Evolutionary conservation across 2,888 invertebrate species (phyloP).

Genomic region (Heliconius charithonia): DNA sequence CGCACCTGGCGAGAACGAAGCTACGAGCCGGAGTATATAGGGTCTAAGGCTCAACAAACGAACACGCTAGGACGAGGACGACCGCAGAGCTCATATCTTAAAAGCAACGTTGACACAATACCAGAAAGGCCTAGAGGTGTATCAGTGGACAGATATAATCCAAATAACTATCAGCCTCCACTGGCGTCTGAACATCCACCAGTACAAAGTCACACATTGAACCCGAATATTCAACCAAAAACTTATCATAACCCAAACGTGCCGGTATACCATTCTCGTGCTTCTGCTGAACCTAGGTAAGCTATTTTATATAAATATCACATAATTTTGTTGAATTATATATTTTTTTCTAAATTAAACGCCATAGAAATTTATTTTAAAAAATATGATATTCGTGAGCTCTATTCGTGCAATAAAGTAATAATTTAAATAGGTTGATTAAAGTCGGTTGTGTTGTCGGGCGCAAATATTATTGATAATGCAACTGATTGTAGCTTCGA

Average conservation of each 20-base stretch:
- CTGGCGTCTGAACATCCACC: slow-evolving; percentile 71
- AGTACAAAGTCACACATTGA: slow-evolving; percentile 78
- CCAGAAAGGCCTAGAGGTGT: slow-evolving; percentile 73
- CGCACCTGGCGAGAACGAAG: slow-evolving; percentile 77
- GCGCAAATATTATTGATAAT: too few species aligned
- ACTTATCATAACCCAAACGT: slow-evolving; percentile 76
- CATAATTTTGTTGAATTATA: background rate
- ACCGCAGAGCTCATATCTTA: slow-evolving; percentile 70
- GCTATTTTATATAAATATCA: background rate
- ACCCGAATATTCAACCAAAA: slow-evolving; percentile 65
- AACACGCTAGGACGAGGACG: slow-evolving; percentile 73
- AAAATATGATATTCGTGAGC: too few species aligned
- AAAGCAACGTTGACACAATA: slow-evolving; percentile 59
- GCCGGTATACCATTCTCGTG: slow-evolving; percentile 78
- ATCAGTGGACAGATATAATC: slow-evolving; percentile 78
- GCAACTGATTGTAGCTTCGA: too few species aligned
- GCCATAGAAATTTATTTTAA: too few species aligned
- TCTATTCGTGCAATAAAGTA: too few species aligned
- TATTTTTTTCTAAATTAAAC: too few species aligned
- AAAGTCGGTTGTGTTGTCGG: too few species aligned
- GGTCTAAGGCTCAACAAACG: slow-evolving; percentile 74
- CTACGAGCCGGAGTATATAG: slow-evolving; percentile 73
- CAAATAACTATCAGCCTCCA: slow-evolving; percentile 73
- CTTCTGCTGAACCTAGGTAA: slow-evolving; percentile 80
- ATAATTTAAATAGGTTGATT: too few species aligned